A percentile compares a stretch with the other conserved stretches of the same genome.
Conservation (phyloP, 2,797 vertebrate genomes). For the Moxostoma hubbsi region DNA sequence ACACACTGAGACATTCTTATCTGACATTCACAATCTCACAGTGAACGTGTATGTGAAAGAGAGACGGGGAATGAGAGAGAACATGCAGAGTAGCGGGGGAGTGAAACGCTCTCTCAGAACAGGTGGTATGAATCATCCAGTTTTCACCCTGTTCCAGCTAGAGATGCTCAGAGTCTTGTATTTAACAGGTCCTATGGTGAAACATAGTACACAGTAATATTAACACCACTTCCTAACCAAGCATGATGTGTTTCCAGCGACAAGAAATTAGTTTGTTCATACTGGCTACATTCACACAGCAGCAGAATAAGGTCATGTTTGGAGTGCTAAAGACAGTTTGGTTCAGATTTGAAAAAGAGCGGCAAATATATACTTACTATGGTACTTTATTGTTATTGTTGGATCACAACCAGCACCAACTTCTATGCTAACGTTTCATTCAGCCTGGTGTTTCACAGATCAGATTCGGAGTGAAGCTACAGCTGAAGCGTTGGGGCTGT, state of each 20-base stretch:
- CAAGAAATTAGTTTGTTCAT: no score
- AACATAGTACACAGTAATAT: background rate
- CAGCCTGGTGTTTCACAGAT: conserved; percentile 62
- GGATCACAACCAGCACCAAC: conserved; percentile 44
- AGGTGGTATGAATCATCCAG: conserved; percentile 51
- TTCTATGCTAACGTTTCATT: conserved; percentile 69
- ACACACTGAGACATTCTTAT: conserved; percentile 40
- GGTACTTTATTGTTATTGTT: background rate
- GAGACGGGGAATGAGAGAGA: conserved; percentile 44
- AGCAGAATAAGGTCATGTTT: no score
- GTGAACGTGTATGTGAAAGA: conserved; percentile 27
- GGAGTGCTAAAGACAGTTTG: no score
- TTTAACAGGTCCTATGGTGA: conserved; percentile 1
- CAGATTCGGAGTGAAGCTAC: no score
- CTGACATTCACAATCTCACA: conserved; percentile 47
- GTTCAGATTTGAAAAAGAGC: no score
- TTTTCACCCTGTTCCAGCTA: conserved; percentile 29
- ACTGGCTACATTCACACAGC: no score
- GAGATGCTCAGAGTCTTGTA: conserved; percentile 25
- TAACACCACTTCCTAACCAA: background rate
- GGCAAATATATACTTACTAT: background rate
- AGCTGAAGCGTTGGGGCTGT: no score
- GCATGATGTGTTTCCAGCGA: no score
- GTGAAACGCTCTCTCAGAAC: conserved; percentile 42
- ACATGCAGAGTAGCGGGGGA: conserved; percentile 35